These are phyloP conservation scores for Boulengeromyrus knoepffleri DNA, from an alignment of 2,113 vertebrate genomes.

Conservation along the genomic window DNA sequence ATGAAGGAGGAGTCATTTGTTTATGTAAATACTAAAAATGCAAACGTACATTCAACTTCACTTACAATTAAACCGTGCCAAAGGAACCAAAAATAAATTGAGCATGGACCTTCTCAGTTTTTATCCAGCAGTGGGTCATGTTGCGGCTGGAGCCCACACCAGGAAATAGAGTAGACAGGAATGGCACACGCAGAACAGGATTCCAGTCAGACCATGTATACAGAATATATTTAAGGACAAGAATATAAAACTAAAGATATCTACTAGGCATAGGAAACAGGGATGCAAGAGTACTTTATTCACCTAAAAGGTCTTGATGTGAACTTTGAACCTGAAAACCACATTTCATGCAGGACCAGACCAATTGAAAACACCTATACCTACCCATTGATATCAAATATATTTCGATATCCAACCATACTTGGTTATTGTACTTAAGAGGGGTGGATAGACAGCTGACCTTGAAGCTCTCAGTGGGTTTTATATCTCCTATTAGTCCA, in stretches of 20 bases:
- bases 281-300: neutral
- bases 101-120: neutral
- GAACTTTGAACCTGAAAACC: neutral
- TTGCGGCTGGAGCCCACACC: neutral
- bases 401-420: neutral
- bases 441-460: neutral
- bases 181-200: neutral
- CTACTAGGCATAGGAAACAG: neutral
- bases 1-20: neutral
- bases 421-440: neutral
- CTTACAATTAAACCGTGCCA: neutral
- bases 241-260: neutral
- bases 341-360: neutral
- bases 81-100: neutral
- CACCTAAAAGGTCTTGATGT: neutral
- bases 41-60: neutral
- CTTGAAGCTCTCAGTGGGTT: neutral
- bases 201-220: neutral
- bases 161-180: neutral
- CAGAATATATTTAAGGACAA: neutral
- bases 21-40: neutral
- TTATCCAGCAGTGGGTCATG: neutral
- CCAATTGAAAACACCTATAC: neutral
- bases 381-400: neutral
- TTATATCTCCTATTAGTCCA: neutral